Base-by-base conservation (phyloP, 1,140 invertebrate genomes). In the Popillia japonica region DNA sequence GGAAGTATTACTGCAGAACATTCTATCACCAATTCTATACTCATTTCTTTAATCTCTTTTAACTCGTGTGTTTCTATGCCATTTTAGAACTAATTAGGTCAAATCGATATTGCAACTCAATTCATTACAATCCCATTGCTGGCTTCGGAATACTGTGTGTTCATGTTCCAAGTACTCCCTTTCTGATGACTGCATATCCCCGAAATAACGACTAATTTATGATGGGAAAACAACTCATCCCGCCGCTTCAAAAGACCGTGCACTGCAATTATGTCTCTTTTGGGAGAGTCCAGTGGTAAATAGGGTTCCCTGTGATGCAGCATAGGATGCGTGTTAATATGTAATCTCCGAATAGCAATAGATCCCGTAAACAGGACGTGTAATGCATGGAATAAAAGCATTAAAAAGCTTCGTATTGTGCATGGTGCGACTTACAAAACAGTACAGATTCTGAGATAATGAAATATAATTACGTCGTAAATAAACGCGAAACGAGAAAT, bases 391-490 rank as follows among this genome's bases (percentile, higher is more conserved):
- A 72, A 73, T 44, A 59, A 59, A 42, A 68, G 78, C 75, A 79
- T 79, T 76, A 79, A 79, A 79, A 79, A 76, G 72, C 64, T 40
- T 75, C 40, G 23, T 48, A 79, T 79, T 79, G 76, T 79, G 74
- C 61, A 73, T 68, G 72, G 76, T 75, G 72, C 75, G 72, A 79
- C 75, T 73, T 76, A 77, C 59, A 78, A 78, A 78, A 78, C 72
- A 72, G 55, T 78, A 78, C 78, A 75, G 78, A 78, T 77, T 79
- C 61, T 48, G 27, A 79, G 78, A 79, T 79, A 79, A 79, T 68
- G 68, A 77, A 81, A 78, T 77, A 79, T 81, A 81, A 81, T 81
- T 81, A 81, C 79, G 76, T 76, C 79, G 79, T 81, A 81, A 81
- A 81, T 81, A 81, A 81, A 81, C 78, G 11, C 77, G 77, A 77